Percentiles rank a stretch among this genome's conserved stretches.
Evolutionary conservation across 2,888 invertebrate genomes (phyloP).

Genomic region (Nymphalis c-album): DNA sequence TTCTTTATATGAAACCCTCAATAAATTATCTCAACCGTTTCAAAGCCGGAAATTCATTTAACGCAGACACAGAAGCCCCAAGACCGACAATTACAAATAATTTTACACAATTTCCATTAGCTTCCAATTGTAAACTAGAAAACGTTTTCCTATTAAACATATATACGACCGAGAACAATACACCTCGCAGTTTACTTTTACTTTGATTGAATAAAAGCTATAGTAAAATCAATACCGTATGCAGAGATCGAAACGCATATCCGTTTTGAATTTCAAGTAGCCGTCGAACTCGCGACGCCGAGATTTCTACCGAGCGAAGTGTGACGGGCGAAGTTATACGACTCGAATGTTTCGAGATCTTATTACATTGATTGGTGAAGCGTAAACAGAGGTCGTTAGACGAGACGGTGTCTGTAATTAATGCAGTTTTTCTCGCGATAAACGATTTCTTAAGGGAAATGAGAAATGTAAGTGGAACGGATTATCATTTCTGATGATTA

Average conservation of each 20-base stretch:
- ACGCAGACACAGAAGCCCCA: no score
- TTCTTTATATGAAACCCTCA: no score
- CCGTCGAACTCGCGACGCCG: slow-evolving; percentile 24
- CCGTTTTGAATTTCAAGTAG: slow-evolving; percentile 39
- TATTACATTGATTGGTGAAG: slow-evolving; percentile 44
- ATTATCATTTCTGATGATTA: not conserved
- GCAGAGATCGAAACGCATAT: slow-evolving; percentile 32
- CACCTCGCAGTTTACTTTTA: slow-evolving; percentile 19
- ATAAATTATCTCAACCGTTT: no score
- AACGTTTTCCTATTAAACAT: no score
- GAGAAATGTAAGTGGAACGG: not conserved
- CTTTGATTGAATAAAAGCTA: slow-evolving; percentile 21
- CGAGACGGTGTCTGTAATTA: slow-evolving; percentile 22
- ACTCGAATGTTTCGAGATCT: slow-evolving; percentile 37
- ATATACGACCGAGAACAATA: not conserved
- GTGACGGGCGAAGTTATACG: slow-evolving; percentile 43
- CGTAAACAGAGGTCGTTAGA: slow-evolving; percentile 43
- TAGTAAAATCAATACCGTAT: slow-evolving; percentile 25
- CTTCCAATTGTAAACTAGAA: no score
- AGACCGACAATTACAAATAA: no score
- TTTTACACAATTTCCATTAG: no score
- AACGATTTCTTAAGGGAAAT: slow-evolving; percentile 27
- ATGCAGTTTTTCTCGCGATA: slow-evolving; percentile 28
- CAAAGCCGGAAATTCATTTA: no score
- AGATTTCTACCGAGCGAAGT: slow-evolving; percentile 47